These are phyloP conservation scores for Triplophysa tibetana DNA, from an alignment of 2,113 vertebrate species.

Conservation along the genomic window DNA sequence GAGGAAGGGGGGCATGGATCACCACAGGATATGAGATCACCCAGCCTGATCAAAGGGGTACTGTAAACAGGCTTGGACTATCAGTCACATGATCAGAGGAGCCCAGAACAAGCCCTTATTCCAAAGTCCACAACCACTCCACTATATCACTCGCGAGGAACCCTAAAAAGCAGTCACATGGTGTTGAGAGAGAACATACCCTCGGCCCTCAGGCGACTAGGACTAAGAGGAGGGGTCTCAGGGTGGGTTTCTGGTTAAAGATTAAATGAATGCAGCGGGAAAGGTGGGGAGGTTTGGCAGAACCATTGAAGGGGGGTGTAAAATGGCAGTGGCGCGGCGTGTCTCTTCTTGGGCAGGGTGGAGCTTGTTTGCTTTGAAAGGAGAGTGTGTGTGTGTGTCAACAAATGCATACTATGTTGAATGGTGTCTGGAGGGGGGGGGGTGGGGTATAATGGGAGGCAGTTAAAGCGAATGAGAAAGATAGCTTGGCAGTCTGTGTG, in stretches of 20 bases:
- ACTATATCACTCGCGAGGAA: constrained; percentile 28
- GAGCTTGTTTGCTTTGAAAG: constrained; percentile 69
- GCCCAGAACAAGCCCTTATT: constrained; percentile 37
- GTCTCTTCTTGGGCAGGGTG: constrained; percentile 61
- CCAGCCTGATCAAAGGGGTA: constrained; percentile 45
- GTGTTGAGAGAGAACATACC: neutral
- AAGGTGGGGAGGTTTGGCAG: neutral
- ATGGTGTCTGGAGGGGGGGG: constrained; percentile 50
- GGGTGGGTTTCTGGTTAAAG: constrained; percentile 43
- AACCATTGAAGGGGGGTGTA: constrained; percentile 5
- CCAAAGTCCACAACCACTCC: constrained; percentile 21
- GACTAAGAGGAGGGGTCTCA: constrained; percentile 44
- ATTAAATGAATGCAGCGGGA: constrained; percentile 48
- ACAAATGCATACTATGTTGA: constrained; percentile 58
- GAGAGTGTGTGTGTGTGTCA: constrained; percentile 53
- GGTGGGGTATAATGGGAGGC: neutral
- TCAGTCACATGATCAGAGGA: constrained; percentile 55
- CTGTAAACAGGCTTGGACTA: constrained; percentile 41
- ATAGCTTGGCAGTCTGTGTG: neutral
- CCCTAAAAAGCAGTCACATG: neutral
- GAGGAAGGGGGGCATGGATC: constrained; percentile 1
- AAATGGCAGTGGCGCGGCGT: constrained; percentile 42
- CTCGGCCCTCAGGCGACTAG: constrained; percentile 12
- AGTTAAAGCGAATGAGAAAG: constrained; percentile 33
- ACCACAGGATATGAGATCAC: constrained; percentile 41